Base-by-base conservation (phyloP, 2,113 vertebrate genomes). In the Tragelaphus buxtoni region DNA sequence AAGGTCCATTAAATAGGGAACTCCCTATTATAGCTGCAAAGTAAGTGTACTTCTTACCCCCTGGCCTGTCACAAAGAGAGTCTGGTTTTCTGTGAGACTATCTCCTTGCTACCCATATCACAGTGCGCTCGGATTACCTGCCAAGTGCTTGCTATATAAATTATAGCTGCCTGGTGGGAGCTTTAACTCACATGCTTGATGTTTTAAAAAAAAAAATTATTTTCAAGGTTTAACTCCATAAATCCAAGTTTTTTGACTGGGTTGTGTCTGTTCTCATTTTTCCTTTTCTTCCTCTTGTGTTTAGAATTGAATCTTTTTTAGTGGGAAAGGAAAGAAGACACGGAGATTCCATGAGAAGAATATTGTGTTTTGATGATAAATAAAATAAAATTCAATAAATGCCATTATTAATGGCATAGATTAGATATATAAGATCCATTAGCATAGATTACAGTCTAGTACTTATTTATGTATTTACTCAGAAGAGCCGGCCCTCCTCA, bases 201-300 rank as follows among this genome's bases (percentile, higher is more conserved):
- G 88, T 97, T 96, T 96, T 16, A 65, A 88, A 97, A 94, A 94
- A 63, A 94, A 63, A 97, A 97, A 65, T 91, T 95, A 90, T 96
- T 96, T 97, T 97, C 94, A 96, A 98, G 94, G 94, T 97, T 96
- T 69, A 95, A 96, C 88, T 94, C 90, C 32, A 93, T 98, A 98
- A 98, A 97, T 98, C 82, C 82, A 82, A 55, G 82, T 79, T 96
- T 97, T 96, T 79, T 95, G 77, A 96, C 92, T 96, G 77, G 55
- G 58, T 96, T 96, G 94, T 90, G 32, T 96, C 94, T 95, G 85
- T 30, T 96, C 85, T 96, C 81, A 94, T 96, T 96, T 97, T 97
- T 84, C 45, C 93, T 77, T 97, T 95, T 96, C 69, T 96, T 96
- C 30, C 42, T 65, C 85, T 88, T 87, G 51, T 89, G n/a, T 94